Conservation (phyloP, 2,113 vertebrate species). For the Columba livia region DNA sequence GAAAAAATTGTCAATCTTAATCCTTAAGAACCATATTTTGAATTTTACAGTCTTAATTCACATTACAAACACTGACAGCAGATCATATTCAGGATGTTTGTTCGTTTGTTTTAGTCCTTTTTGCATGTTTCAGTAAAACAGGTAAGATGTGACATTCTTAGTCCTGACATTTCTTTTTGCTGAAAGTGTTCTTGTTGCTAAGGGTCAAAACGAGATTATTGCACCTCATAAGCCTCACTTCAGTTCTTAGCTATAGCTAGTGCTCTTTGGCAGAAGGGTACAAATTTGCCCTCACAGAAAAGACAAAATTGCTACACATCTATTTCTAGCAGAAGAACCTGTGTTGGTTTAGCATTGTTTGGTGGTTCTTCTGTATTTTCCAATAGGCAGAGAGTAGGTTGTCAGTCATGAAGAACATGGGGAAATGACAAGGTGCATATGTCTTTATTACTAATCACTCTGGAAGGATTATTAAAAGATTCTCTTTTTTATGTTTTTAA, state of each 20-base stretch:
- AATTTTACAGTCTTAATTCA: background rate
- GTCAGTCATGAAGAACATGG: background rate
- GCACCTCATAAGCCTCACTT: background rate
- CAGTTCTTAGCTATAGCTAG: background rate
- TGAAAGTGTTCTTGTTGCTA: background rate
- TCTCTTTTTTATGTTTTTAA: background rate
- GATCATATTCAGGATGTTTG: background rate
- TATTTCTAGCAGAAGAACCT: background rate
- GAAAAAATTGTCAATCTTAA: background rate
- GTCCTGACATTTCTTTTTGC: background rate
- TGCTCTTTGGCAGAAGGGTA: background rate
- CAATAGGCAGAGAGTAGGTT: background rate
- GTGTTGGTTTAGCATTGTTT: background rate
- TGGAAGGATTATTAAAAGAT: background rate
- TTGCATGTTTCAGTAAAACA: background rate
- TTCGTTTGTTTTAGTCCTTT: background rate
- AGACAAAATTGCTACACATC: background rate
- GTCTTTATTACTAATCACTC: background rate
- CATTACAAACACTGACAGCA: background rate
- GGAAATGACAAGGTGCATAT: background rate
- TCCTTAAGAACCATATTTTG: background rate
- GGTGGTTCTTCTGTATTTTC: background rate
- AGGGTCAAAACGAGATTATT: background rate
- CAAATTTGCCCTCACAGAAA: background rate
- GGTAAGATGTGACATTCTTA: background rate